phyloP scores from a whole-genome alignment of 2,797 vertebrate genomes.

The Chelon labrosus region DNA sequence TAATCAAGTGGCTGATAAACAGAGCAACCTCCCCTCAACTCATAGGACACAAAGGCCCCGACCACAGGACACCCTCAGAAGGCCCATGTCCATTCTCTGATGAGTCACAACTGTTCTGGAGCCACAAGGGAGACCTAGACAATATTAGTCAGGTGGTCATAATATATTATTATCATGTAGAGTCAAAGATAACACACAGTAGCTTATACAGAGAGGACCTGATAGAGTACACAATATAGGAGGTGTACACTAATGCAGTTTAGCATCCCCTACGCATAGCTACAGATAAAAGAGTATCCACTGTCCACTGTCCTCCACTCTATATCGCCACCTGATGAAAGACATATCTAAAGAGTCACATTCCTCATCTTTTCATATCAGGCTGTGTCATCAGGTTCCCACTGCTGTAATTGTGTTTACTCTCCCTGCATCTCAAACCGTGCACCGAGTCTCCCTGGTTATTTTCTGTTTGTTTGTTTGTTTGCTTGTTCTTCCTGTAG shows the following conservation, averaged over 20 bases:
- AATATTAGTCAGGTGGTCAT: neutral
- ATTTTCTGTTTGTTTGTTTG: conserved; percentile 16
- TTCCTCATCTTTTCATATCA: neutral
- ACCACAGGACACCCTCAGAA: no score
- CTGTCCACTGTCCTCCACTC: neutral
- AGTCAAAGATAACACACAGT: neutral
- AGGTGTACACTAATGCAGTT: conserved; percentile 12
- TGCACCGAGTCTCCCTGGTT: no score
- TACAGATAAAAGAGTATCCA: conserved; percentile 2
- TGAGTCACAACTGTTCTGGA: no score
- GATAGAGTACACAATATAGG: conserved; percentile 1
- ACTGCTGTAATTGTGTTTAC: conserved; percentile 6
- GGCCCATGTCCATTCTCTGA: no score
- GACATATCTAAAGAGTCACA: neutral
- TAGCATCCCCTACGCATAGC: neutral
- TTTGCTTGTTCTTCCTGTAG: neutral
- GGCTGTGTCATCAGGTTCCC: neutral
- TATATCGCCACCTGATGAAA: neutral
- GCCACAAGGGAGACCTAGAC: no score
- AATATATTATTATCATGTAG: conserved; percentile 1
- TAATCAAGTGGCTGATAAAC: no score
- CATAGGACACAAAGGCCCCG: no score
- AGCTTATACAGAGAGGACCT: conserved; percentile 16
- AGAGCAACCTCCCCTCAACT: no score
- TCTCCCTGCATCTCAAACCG: neutral